Base-by-base conservation (phyloP, 1,140 invertebrate species). In the Grapholita molesta region DNA sequence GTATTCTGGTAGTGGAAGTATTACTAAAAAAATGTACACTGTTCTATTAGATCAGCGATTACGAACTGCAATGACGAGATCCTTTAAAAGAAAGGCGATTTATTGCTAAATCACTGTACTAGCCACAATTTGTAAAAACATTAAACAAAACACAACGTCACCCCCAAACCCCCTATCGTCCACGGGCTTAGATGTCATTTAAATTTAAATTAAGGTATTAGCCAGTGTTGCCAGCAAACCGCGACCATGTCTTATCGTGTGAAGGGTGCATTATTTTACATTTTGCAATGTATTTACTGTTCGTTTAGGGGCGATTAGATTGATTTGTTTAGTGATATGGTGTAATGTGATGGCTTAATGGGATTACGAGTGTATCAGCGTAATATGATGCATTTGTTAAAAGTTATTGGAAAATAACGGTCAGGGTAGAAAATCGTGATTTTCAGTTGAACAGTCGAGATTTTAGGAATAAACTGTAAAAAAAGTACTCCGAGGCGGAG, bases 141-240 rank as follows among this genome's bases (percentile, higher is more conserved):
- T 30, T 25, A 61, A 61, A 61, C 55, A 21, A 61, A 61, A 61
- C n/a, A 28, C 55, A 61, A 32, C 28, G 55, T 61, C 55, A 61
- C 55, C 32, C 55, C 25, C 55, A 28, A 61, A 28, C 55, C 55
- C 55, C 25, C 55, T 25, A 78, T 78, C 78, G 70, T 70, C 74
- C 23, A 48, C 66, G 66, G 72, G 80, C 80, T 86, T 86, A 84
- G 70, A 72, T 80, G 84, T 83, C 79, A 86, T 86, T 86, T 86
- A 86, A 86, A 86, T 86, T 86, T 84, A 86, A 86, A 86, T 86
- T 76, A 80, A 80, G 82, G 82, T 70, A 81, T 84, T 84, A 84
- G 53, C 55, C 70, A 69, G 64, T 74, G 73, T 70, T 70, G 68
- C 68, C 55, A 61, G 55, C 55, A 61, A 61, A 61, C 55, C 25